These are phyloP conservation scores for Coecobrya sp. DNA, from an alignment of 2,888 invertebrate genomes.

Conservation along the genomic window DNA sequence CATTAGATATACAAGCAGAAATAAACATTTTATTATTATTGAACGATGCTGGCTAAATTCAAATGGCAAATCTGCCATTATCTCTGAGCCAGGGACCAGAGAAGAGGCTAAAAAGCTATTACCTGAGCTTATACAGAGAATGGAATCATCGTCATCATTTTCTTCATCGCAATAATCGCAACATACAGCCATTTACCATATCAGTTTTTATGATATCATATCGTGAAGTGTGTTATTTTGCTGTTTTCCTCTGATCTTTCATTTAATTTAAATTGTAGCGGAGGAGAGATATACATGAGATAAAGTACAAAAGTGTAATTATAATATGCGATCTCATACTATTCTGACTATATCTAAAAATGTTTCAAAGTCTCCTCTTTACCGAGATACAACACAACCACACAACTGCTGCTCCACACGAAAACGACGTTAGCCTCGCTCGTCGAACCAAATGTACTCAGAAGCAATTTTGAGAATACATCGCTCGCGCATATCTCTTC, in stretches of 20 bases:
- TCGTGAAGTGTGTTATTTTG: constrained; percentile 50
- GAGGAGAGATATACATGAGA: background rate
- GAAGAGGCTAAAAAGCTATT: background rate
- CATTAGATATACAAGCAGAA: background rate
- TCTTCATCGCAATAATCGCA: constrained; percentile 15
- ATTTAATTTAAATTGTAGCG: constrained; percentile 64
- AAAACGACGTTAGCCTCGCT: background rate
- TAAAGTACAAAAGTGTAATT: constrained; percentile 12
- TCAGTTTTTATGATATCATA: constrained; percentile 44
- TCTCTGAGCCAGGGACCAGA: background rate
- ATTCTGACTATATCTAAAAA: background rate
- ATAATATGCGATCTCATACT: background rate
- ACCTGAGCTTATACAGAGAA: background rate
- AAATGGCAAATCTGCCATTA: background rate
- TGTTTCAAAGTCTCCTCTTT: background rate
- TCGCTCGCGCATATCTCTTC: background rate
- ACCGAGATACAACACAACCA: background rate
- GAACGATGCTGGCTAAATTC: background rate
- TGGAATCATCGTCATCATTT: background rate
- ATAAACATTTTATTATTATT: background rate
- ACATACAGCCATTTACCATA: constrained; percentile 20
- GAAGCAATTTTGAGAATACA: background rate
- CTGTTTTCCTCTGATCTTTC: constrained; percentile 37
- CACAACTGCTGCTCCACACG: background rate
- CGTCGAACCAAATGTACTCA: background rate